A percentile compares a stretch with the other conserved stretches of the same genome.
Evolutionary conservation across 2,888 invertebrate genomes (phyloP).

Genomic region (Erebia ligea): DNA sequence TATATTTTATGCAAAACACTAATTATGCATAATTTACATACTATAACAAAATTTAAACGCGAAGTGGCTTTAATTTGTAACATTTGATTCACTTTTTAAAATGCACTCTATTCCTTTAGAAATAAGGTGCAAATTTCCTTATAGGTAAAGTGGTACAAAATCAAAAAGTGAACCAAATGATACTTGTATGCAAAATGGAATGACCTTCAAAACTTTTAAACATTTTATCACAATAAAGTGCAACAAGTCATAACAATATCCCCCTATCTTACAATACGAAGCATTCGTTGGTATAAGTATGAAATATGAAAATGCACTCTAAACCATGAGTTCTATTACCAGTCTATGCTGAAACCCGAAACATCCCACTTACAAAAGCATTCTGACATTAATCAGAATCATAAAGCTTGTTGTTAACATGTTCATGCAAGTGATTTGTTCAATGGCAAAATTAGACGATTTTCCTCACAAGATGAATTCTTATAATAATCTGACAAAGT

Average conservation of each 20-base stretch:
- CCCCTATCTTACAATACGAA: slow-evolving; percentile 13
- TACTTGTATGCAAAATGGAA: slow-evolving; percentile 29
- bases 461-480: background rate
- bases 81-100: slow-evolving; percentile 24
- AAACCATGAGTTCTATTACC: background rate
- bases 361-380: too few species aligned
- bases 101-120: background rate
- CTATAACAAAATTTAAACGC: slow-evolving; percentile 7
- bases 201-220: slow-evolving; percentile 25
- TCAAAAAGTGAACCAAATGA: slow-evolving; percentile 28
- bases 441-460: slow-evolving; percentile 3
- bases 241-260: slow-evolving; percentile 26
- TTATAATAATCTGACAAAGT: background rate
- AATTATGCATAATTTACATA: slow-evolving; percentile 4
- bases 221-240: slow-evolving; percentile 31
- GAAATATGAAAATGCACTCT: slow-evolving; percentile 26
- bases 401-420: too few species aligned
- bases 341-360: too few species aligned
- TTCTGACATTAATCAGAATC: too few species aligned
- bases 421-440: background rate
- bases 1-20: slow-evolving; percentile 8
- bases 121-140: background rate
- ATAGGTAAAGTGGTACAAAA: background rate
- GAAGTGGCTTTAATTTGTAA: background rate
- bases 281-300: slow-evolving; percentile 6